phyloP scores from a whole-genome alignment of 2,113 vertebrate genomes.

The Bambusicola thoracicus region DNA sequence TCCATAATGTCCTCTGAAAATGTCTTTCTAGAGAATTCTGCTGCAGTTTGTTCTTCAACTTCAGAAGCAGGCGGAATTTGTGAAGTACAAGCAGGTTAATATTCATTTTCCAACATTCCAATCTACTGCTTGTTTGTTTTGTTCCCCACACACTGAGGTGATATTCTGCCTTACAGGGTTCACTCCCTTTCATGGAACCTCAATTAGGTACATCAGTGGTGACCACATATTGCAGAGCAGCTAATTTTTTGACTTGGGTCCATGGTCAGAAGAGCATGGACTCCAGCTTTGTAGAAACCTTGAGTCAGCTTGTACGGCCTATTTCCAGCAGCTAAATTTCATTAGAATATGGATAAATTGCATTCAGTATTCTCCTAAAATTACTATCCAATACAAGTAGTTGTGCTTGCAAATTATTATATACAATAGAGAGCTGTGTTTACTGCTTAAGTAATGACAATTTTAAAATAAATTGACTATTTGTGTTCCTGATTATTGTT shows the following conservation, averaged over 20 bases:
- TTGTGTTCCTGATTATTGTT: neutral
- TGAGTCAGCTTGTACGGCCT: neutral
- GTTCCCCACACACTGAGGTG: neutral
- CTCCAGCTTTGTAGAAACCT: neutral
- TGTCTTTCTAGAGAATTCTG: neutral
- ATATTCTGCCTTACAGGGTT: neutral
- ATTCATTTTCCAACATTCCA: neutral
- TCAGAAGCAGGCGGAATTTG: neutral
- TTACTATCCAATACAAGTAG: neutral
- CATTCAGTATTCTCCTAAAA: neutral
- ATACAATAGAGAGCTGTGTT: neutral
- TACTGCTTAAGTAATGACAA: neutral
- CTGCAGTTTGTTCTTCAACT: neutral
- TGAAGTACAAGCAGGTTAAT: neutral
- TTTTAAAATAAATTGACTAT: constrained; percentile 24
- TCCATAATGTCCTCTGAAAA: neutral
- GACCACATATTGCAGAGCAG: neutral
- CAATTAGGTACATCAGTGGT: neutral
- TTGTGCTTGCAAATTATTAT: neutral
- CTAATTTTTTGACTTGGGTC: neutral
- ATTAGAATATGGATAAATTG: neutral
- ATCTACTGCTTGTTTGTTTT: neutral
- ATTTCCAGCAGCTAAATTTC: neutral
- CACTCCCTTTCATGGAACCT: neutral
- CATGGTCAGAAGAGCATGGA: neutral